Conservation (phyloP, 2,888 invertebrate species). For the Polyommatus icarus region DNA sequence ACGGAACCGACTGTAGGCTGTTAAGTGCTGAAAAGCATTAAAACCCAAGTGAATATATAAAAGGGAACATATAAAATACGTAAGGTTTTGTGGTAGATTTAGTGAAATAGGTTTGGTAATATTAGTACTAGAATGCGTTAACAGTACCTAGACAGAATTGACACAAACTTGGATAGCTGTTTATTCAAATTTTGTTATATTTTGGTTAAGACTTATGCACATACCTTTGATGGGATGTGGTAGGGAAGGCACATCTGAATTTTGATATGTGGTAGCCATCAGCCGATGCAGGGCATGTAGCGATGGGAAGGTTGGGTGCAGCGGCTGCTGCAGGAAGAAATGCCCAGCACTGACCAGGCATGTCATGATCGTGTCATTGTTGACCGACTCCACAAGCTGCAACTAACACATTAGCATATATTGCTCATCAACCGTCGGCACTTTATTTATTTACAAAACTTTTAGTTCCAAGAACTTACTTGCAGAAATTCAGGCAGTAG, state of each 20-base stretch:
- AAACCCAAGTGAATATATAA: too few relatives aligned
- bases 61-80: too few relatives aligned
- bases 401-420: constrained; percentile 62
- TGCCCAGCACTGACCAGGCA: constrained; percentile 92
- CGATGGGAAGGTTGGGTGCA: constrained; percentile 95
- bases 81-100: too few relatives aligned
- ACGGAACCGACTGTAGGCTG: background rate
- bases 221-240: constrained; percentile 89
- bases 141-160: too few relatives aligned
- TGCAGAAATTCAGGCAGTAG: constrained; percentile 80
- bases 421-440: constrained; percentile 29
- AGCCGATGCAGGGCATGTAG: constrained; percentile 89
- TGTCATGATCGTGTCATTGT: constrained; percentile 95
- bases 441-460: background rate
- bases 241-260: constrained; percentile 88
- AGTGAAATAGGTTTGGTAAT: too few relatives aligned
- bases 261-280: constrained; percentile 91
- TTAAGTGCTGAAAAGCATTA: too few relatives aligned
- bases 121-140: too few relatives aligned
- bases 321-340: constrained; percentile 96
- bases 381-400: constrained; percentile 93
- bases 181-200: too few relatives aligned
- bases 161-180: too few relatives aligned
- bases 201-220: background rate
- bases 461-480: constrained; percentile 56